These are phyloP conservation scores for Poeciliopsis turneri DNA, from an alignment of 2,797 vertebrate genomes.

Conservation along the genomic window DNA sequence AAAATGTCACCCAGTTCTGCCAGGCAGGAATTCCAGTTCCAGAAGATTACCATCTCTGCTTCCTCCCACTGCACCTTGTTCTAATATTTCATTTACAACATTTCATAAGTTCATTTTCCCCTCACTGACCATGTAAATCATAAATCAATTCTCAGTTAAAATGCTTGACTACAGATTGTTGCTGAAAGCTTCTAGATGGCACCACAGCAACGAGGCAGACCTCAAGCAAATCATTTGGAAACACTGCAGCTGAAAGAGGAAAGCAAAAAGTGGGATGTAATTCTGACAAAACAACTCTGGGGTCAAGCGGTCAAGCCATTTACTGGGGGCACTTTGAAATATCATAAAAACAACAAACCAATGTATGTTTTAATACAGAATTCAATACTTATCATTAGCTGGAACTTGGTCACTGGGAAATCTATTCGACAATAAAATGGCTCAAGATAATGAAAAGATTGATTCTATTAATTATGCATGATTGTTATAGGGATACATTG, in stretches of 20 bases:
- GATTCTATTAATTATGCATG: constrained; percentile 36
- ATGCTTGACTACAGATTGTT: constrained; percentile 95
- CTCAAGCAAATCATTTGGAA: constrained; percentile 88
- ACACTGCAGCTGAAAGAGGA: constrained; percentile 40
- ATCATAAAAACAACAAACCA: constrained; percentile 60
- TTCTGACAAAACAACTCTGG: constrained; percentile 69
- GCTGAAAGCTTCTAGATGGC: constrained; percentile 89
- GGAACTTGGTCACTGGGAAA: constrained; percentile 30
- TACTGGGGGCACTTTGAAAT: constrained; percentile 60
- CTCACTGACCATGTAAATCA: constrained; percentile 99
- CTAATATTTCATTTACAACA: constrained; percentile 99
- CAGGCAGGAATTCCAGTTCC: constrained; percentile 97
- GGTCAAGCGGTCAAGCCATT: constrained; percentile 71
- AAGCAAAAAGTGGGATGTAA: constrained; percentile 63
- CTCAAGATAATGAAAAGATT: constrained; percentile 33
- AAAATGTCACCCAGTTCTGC: constrained; percentile 99
- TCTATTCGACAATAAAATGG: constrained; percentile 29
- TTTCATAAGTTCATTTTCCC: constrained; percentile 99
- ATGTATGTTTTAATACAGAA: constrained; percentile 41
- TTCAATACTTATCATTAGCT: constrained; percentile 30
- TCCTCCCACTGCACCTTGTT: constrained; percentile 85
- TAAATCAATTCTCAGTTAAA: constrained; percentile 99
- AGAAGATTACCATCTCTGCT: constrained; percentile 93
- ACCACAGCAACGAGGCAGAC: constrained; percentile 85
- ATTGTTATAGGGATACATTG: constrained; percentile 26